Base-by-base conservation (phyloP, 2,888 invertebrate species). In the Bruchidius siliquastri region DNA sequence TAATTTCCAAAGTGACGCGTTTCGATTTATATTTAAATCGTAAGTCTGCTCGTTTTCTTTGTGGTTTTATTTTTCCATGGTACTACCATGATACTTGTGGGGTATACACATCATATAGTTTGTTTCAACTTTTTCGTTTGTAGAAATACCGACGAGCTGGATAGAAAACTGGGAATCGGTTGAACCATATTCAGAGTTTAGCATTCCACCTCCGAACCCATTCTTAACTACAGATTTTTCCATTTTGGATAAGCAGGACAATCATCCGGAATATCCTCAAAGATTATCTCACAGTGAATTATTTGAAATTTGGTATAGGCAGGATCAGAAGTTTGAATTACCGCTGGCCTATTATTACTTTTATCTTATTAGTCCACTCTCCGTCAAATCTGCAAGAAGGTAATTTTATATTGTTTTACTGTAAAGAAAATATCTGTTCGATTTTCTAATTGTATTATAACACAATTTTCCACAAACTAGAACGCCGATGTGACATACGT, bases 251-350 rank as follows among this genome's bases (percentile, higher is more conserved):
- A 85, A 89, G 0, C 84, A 88, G 0, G 76, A 79, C 10, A 78
- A 80, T 70, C 75, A 82, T 83, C 84, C 85, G 0, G 83, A 84
- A 67, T 88, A 89, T 79, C 94, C 94, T 0, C 84, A 86, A 66
- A 90, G 90, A 82, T 87, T 94, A 68, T 80, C 90, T 13, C 85
- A 88, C 68, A 88, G 88, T n/a, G 84, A 88, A 20, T 81, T 88
- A 21, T 85, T 89, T 70, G 94, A 95, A 84, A 84, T 96, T 71
- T 97, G 95, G 95, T 95, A 93, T 86, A 92, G 93, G 79, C 92
- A 92, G 22, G 97, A 97, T 85, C 90, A 91, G 79, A 94, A 93
- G 84, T 97, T 96, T 84, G 88, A 91, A 67, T 88, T 95, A 71
- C 97, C 97, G 0, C 92, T 92, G 69, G 94, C 94, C 0, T 89